phyloP scores from a whole-genome alignment of 1,140 invertebrate genomes.

The Limonius californicus region DNA sequence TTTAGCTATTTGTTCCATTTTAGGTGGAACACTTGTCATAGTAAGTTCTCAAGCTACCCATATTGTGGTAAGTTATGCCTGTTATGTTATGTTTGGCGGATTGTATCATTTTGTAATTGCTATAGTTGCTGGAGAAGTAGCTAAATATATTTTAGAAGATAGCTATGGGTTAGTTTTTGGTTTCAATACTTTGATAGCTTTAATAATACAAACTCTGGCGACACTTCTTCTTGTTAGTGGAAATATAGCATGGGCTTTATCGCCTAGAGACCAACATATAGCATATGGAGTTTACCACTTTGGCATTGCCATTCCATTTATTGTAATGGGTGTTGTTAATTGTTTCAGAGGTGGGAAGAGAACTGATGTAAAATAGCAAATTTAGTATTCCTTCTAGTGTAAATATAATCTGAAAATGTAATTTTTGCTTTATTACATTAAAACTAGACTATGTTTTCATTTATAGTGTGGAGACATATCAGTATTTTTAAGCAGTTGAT shows the following conservation, averaged over 20 bases:
- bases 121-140: constrained; percentile 81
- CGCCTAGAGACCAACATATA: constrained; percentile 55
- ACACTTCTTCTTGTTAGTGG: constrained; percentile 64
- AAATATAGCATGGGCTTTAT: constrained; percentile 43
- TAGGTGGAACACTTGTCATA: constrained; percentile 65
- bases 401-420: too few relatives aligned
- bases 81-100: constrained; percentile 72
- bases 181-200: constrained; percentile 78
- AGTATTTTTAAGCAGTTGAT: too few relatives aligned
- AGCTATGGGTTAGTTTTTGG: constrained; percentile 89
- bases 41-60: constrained; percentile 56
- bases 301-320: constrained; percentile 51
- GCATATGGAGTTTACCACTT: constrained; percentile 61
- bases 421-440: too few relatives aligned
- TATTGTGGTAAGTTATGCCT: constrained; percentile 68
- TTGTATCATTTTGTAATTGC: constrained; percentile 82
- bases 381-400: too few relatives aligned
- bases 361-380: too few relatives aligned
- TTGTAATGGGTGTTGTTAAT: constrained; percentile 37
- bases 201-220: constrained; percentile 72
- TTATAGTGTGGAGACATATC: too few relatives aligned
- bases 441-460: too few relatives aligned
- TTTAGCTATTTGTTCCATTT: constrained; percentile 49
- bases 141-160: constrained; percentile 70
- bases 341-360: too few relatives aligned